Base-by-base conservation (phyloP, 2,113 vertebrate genomes). In the Nycticorax nycticorax region DNA sequence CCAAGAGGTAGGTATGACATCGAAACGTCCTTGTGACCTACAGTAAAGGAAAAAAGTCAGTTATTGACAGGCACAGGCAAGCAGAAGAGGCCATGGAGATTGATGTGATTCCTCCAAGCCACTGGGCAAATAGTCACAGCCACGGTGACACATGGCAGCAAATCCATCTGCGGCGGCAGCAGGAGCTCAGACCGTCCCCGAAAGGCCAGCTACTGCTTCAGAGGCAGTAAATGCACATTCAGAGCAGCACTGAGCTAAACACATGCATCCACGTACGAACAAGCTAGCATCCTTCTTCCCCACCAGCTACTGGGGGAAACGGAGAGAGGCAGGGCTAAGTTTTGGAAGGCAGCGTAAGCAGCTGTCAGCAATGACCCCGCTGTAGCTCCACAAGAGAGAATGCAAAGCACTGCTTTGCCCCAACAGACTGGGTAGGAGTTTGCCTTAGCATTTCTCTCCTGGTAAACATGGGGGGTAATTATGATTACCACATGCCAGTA, bases 201-300 rank as follows among this genome's bases (percentile, higher is more conserved):
- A 69, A 73, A 73, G 21, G 3, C 7, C 2, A 3, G 18, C 19
- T 30, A 4, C 15, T 27, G 57, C 6, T 76, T 64, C 62, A 60
- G 28, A 80, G 50, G 30, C 2, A 4, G 10, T 15, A 71, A 50
- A 74, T 4, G 5, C 6, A 20, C 0, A 10, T 21, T 62, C 26
- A 55, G 68, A 67, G 52, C 14, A 80, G 47, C 63, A 27, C 6
- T 0, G 2, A 81, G 50, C 7, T 57, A 32, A 73, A 55, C 13
- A n/a, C 1, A 1, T 0, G 1, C 3, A 1, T 21, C 32, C 11
- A 37, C 0, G 0, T 7, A 37, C 0, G 4, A 48, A 43, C 4
- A 48, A 39, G 9, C 12, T 33, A 15, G 8, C 12, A 6, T 6
- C 7, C 5, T 52, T 53, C 69, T 55, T 21, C 15, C 22, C 12